Evolutionary conservation across 2,113 vertebrate genomes (phyloP), one percentile per base, ranked within the genome.

Genomic region (Triplophysa dalaica): DNA sequence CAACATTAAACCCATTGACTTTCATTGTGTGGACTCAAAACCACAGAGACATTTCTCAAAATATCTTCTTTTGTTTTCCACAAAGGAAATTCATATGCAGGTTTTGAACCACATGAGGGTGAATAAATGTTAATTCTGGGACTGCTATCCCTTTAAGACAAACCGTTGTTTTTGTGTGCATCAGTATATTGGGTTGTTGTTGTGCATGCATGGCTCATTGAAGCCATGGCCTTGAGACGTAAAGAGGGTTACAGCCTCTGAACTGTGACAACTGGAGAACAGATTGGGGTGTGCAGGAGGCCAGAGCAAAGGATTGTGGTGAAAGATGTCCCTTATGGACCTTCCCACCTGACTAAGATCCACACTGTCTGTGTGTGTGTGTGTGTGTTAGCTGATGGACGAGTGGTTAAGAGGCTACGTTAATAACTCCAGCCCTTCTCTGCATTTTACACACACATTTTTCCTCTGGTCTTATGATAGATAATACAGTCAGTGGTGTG

Each of bases 401-500:
- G 61, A 38, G 33, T 41, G 48, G 45, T 74, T 78, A 64, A 65
- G 41, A 62, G 43, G 12, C 68, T 56, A 62, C 67, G 43, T 73
- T 69, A 80, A 62, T 79, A 82, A 76, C 52, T 76, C 70, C 33
- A 17, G 14, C 33, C 68, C 58, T 70, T 78, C 63, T 80, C 43
- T 79, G 64, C 62, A 68, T 83, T 77, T 63, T 58, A 83, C 85
- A 81, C 82, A 78, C 78, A 80, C 62, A 56, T 54, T 79, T 81
- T 61, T 63, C 84, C 82, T 85, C 75, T 72, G 86, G 84, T 87
- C 89, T 86, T 85, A 81, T 89, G 90, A 91, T 90, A 88, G 89
- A 90, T 92, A 89, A 91, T 86, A 87, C 86, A 90, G 89, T 88
- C 91, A 91, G 86, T 92, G 92, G 93, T 93, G 90, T 93, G 92